Evolutionary conservation across 2,113 vertebrate genomes (phyloP).

Genomic region (Hippopotamus amphibius): DNA sequence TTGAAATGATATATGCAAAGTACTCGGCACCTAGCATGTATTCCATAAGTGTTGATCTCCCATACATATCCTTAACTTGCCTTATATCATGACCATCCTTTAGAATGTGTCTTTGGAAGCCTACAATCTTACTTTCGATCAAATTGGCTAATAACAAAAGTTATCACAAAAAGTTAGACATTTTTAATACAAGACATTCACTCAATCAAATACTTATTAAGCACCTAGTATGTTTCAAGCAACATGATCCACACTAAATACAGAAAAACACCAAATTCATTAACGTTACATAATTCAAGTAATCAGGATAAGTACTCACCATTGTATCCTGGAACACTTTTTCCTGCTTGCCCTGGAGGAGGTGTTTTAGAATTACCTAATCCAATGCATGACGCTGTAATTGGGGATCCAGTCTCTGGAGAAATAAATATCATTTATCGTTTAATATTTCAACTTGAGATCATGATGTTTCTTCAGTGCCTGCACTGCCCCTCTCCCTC

Average conservation of each 20-base stretch:
- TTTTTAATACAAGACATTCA: neutral
- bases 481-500: neutral
- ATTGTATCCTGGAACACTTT: constrained; percentile 96
- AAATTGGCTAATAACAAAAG: neutral
- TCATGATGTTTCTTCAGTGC: neutral
- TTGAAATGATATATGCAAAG: neutral
- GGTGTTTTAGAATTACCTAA: constrained; percentile 93
- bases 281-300: neutral
- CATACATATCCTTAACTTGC: neutral
- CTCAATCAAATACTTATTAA: neutral
- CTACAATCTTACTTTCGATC: neutral
- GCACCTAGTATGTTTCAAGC: neutral
- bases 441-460: neutral
- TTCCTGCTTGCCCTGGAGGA: constrained; percentile 95
- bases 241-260: neutral
- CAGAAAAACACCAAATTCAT: neutral
- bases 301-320: constrained; percentile 86
- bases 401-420: constrained; percentile 96
- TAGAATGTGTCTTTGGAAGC: neutral
- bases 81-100: neutral
- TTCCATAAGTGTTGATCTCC: neutral
- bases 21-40: neutral
- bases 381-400: constrained; percentile 94
- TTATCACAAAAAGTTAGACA: neutral
- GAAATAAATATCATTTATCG: constrained; percentile 1